Evolutionary conservation across 2,113 vertebrate genomes (phyloP), one percentile per base, ranked within the genome.

Genomic region (Crotalus helleri): DNA sequence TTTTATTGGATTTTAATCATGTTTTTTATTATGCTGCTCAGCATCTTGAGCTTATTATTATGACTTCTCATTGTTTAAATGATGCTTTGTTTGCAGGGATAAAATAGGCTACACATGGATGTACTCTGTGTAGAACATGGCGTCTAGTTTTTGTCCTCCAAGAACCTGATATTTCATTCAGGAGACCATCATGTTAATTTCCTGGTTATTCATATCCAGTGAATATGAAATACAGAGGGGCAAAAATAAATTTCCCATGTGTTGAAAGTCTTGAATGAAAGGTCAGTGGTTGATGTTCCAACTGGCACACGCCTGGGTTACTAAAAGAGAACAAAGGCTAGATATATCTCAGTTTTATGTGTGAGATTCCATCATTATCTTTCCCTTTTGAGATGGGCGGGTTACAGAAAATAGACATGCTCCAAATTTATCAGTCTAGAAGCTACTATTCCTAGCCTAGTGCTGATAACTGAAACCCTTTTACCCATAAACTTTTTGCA

Each of bases 1-100:
- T 91, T 94, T 94, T 94, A 91, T 95, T 95, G 92, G 94, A 95
- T 95, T 96, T 96, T 93, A 96, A 94, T 96, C 29, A 94, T 93
- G 51, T 17, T 91, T 49, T 95, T 96, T 96, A 95, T 95, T 94
- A 92, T 93, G 57, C 93, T 19, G 93, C 74, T 13, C 61, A 94
- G 58, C 88, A 96, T 92, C 95, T 96, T 97, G 88, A 95, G 21
- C 51, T 88, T 90, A 89, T 12, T 96, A 95, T 95, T 86, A 92
- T 88, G 94, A 59, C 46, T 94, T 94, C 95, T 95, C 61, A 87
- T 87, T 93, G 54, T 95, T 96, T 95, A 94, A 96, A 95, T n/a
- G 93, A 94, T 95, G 92, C 7, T 26, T 46, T 92, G 87, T 94
- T 93, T 95, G 53, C 87, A 91, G 91, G 88, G 90, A 95, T 95